phyloP scores from a whole-genome alignment of 2,888 invertebrate genomes.

The Agriopis marginaria region DNA sequence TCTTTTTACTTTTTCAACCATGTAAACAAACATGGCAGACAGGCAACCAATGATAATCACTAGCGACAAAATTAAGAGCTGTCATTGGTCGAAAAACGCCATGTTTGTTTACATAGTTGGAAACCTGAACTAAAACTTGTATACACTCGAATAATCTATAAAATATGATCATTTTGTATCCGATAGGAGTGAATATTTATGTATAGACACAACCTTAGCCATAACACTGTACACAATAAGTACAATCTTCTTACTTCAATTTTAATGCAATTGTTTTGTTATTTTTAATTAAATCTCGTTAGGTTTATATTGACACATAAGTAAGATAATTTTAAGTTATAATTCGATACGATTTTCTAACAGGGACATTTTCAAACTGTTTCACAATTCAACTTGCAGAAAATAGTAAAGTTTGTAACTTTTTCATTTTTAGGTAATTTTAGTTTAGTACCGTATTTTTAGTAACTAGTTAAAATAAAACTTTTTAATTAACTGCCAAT shows the following conservation, averaged over 20 bases:
- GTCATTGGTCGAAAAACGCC: too few relatives aligned
- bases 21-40: too few relatives aligned
- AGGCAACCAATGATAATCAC: too few relatives aligned
- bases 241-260: slow-evolving; percentile 65
- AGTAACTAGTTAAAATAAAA: not conserved
- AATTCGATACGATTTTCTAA: slow-evolving; percentile 14
- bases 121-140: not conserved
- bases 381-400: not conserved
- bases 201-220: slow-evolving; percentile 28
- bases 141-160: slow-evolving; percentile 65
- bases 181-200: slow-evolving; percentile 20
- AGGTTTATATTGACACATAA: slow-evolving; percentile 54
- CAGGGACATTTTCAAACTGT: not conserved
- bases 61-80: too few relatives aligned
- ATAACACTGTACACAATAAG: slow-evolving; percentile 64
- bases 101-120: too few relatives aligned
- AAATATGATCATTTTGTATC: slow-evolving; percentile 39
- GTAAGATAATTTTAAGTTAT: slow-evolving; percentile 25
- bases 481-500: slow-evolving; percentile 64
- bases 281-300: slow-evolving; percentile 74
- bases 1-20: too few relatives aligned
- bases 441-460: slow-evolving; percentile 2
- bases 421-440: not conserved
- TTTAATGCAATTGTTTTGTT: slow-evolving; percentile 72
- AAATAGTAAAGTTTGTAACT: not conserved